A percentile compares a stretch with the other conserved stretches of the same genome.
Evolutionary conservation across 1,140 invertebrate species (phyloP).

Genomic region (Ceratosolen solmsi): DNA sequence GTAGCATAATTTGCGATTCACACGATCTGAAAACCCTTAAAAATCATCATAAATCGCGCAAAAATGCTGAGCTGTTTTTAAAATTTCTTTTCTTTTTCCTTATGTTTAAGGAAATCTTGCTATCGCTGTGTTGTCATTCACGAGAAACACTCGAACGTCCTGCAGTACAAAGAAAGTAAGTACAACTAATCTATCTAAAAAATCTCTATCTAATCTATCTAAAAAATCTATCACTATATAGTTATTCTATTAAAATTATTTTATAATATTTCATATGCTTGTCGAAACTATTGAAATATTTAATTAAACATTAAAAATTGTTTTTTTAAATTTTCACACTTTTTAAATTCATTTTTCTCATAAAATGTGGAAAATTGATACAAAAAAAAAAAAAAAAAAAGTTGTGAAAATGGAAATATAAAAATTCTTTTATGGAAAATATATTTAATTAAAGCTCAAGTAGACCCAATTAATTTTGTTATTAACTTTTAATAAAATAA

Average conservation of each 20-base stretch:
- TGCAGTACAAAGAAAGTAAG: conserved; percentile 98
- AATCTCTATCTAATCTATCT: too few relatives aligned
- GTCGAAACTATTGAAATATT: background rate
- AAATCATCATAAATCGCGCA: background rate
- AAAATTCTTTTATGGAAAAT: too few relatives aligned
- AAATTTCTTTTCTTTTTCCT: conserved; percentile 42
- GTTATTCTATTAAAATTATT: too few relatives aligned
- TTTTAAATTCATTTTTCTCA: too few relatives aligned
- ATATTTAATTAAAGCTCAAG: too few relatives aligned
- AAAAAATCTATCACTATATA: too few relatives aligned
- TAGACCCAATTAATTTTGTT: too few relatives aligned
- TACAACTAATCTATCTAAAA: too few relatives aligned
- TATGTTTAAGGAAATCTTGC: conserved; percentile 76
- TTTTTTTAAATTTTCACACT: background rate
- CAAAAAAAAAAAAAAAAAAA: too few relatives aligned
- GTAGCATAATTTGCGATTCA: background rate
- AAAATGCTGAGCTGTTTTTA: background rate
- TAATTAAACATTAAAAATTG: background rate
- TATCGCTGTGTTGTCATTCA: conserved; percentile 93
- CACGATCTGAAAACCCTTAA: background rate
- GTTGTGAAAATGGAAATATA: too few relatives aligned
- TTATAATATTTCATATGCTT: background rate
- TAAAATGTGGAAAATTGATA: too few relatives aligned
- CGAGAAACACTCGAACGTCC: conserved; percentile 91
- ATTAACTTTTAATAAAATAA: too few relatives aligned